Evolutionary conservation across 2,888 invertebrate genomes (phyloP).

Genomic region (Camptogramma bilineatum): DNA sequence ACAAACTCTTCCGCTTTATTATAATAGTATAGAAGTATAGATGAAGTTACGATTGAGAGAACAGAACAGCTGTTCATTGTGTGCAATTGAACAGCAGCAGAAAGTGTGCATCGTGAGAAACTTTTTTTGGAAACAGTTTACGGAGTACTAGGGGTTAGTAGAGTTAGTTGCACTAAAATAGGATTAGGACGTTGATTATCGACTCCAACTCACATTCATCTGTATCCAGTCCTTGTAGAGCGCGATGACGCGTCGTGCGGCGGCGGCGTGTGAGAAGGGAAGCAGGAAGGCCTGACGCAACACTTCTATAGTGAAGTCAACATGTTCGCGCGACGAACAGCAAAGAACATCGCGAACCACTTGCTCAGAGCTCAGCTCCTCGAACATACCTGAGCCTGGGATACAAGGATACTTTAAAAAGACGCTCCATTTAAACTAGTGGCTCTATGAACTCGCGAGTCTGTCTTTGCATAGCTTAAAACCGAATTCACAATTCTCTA

Average conservation of each 20-base stretch:
- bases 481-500: no score
- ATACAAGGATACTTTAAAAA: background rate
- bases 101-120: no score
- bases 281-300: constrained; percentile 96
- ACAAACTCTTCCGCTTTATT: no score
- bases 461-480: no score
- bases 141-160: no score
- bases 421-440: no score
- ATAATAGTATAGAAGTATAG: no score
- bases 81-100: no score
- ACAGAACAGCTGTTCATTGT: no score
- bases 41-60: no score
- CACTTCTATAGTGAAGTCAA: constrained; percentile 97
- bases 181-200: background rate
- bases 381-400: constrained; percentile 62
- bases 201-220: constrained; percentile 87
- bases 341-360: constrained; percentile 96
- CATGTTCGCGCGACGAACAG: constrained; percentile 93
- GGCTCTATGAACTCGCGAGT: no score
- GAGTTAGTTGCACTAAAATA: background rate
- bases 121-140: no score
- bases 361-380: constrained; percentile 83
- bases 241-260: constrained; percentile 94
- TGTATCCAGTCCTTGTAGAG: constrained; percentile 99
- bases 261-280: constrained; percentile 94